Base-by-base conservation (phyloP, 2,113 vertebrate species). In the Rhea pennata region DNA sequence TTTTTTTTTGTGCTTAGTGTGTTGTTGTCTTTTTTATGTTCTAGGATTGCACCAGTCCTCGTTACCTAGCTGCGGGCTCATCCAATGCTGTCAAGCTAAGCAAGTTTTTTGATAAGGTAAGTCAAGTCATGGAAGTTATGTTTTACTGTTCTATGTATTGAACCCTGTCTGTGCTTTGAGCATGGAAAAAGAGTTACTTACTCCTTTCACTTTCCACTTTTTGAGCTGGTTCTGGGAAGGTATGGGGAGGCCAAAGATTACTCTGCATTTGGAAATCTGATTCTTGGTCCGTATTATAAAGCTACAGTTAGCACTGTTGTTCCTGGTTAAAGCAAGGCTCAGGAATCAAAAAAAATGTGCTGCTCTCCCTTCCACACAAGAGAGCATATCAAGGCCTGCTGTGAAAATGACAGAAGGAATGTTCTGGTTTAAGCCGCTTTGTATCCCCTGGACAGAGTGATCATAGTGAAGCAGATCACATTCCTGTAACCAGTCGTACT, bases 71-170 rank as follows among this genome's bases (percentile, higher is more conserved):
- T 90, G 99, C 99, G 88, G 99, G 99, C 53, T 99, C 99, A 26
- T 99, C 99, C 90, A 99, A 99, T 89, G 99, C 99, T 92, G 99
- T 99, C 93, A 99, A 99, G 95, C 98, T 99, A 29, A 99, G 99
- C 97, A 98, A 99, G 82, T 99, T 99, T 97, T 99, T 99, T 98
- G 99, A 99, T 98, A 99, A 99, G 99, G 99, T 99, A 97, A 98
- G 84, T 56, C 36, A 73, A 59, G 86, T 95, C 77, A 88, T 11
- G 95, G 84, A 95, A 87, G 81, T 85, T 40, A 46, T 77, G 69
- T 87, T 97, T 91, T 96, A 65, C 84, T 86, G 44, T 84, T 66
- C 51, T 59, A 1, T 50, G 14, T 71, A 22, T 67, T 23, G 27
- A 83, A 42, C 2, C 0, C 15, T 42, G 2, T 76, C 44, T 93